Base-by-base conservation (phyloP, 2,797 vertebrate species). In the Lycodopsis pacificus region DNA sequence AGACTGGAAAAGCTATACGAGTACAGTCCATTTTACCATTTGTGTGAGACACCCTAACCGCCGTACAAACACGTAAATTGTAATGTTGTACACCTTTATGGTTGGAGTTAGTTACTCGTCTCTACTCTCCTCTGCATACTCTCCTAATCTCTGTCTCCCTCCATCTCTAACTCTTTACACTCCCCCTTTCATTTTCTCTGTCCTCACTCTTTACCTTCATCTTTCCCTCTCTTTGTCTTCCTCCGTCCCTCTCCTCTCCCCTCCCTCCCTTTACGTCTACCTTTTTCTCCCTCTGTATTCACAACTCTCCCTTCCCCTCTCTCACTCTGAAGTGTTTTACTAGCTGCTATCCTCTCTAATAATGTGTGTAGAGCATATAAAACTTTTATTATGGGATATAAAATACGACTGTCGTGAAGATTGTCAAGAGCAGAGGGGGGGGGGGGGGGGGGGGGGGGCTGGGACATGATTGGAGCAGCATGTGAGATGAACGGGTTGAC, bases 351-450 rank as follows among this genome's bases (percentile, higher is more conserved):
- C 92, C 91, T 91, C 91, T 91, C 93, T 93, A 93, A 94, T 93
- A 94, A 94, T 94, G 91, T 93, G 93, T 94, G 91, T 91, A 90
- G 92, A 93, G 93, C 91, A 49, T 91, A 94, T 94, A 94, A 93
- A 94, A 94, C 89, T 93, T 94, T 94, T 94, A 94, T 91, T 90
- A 92, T 77, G 82, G 88, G 87, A 87, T 90, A 92, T 94, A 94
- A 94, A 94, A 93, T 91, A 93, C 88, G 88, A 91, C 90, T 81
- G 91, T 88, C 83, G 70, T 88, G 87, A 90, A 87, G 88, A 92
- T 83, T 90, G 91, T 91, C 90, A 89, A 87, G 89, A 87, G 82
- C 65, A 40, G 83, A 82, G 76, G 64, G 77, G 81, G 76, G 30
- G 30, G 81, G 77, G 30, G 76, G 30, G 30, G 81, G 77, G 30